Evolutionary conservation across 2,113 vertebrate species (phyloP).

Genomic region (Poeciliopsis occidentalis): DNA sequence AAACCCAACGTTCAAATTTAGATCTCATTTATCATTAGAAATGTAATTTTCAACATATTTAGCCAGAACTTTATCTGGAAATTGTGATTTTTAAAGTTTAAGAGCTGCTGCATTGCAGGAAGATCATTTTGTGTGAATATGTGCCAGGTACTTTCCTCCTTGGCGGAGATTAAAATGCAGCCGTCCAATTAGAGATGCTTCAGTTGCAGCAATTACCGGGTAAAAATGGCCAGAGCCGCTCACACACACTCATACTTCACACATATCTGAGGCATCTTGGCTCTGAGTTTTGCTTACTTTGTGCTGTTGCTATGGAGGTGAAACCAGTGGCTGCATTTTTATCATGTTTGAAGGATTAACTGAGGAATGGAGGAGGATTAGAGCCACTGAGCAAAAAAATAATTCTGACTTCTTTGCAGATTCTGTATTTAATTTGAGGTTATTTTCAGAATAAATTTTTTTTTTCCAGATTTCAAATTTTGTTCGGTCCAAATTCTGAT

Average conservation of each 20-base stretch:
- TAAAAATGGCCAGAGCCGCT: slow-evolving; percentile 18
- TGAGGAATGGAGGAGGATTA: too few species aligned
- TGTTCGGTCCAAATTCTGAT: too few species aligned
- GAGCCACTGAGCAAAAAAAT: too few species aligned
- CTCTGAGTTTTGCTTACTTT: slow-evolving; percentile 2
- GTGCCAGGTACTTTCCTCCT: slow-evolving; percentile 57
- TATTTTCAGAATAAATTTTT: too few species aligned
- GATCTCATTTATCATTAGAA: background rate
- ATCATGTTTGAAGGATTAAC: background rate
- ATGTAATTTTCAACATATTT: background rate
- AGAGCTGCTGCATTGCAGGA: background rate
- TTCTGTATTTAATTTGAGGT: too few species aligned
- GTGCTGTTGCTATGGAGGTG: background rate
- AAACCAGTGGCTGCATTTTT: background rate
- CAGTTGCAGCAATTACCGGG: slow-evolving; percentile 56
- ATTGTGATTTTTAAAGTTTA: background rate
- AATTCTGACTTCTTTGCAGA: too few species aligned
- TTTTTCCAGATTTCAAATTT: too few species aligned
- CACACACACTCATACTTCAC: slow-evolving; percentile 24
- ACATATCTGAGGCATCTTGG: slow-evolving; percentile 32
- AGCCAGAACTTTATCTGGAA: background rate
- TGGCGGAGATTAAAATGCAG: slow-evolving; percentile 40
- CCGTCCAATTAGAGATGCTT: slow-evolving; percentile 27
- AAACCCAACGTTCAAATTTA: background rate
- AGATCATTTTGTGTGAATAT: background rate